Conservation (phyloP, 1,140 invertebrate species). For the Panulirus ornatus region DNA sequence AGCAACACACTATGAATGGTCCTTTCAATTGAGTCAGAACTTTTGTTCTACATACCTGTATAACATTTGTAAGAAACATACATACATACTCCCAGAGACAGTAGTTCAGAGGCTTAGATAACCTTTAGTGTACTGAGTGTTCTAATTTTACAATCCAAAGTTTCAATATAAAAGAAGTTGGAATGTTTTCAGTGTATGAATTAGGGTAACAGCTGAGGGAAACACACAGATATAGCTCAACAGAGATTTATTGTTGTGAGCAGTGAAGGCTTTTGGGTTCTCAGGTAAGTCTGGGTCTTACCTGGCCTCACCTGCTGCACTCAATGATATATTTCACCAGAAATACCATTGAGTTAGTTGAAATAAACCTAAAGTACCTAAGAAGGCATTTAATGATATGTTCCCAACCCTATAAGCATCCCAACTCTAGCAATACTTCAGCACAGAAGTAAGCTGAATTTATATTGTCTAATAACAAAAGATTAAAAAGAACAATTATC, state of each 20-base stretch:
- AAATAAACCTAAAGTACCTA: constrained; percentile 71
- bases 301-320: constrained; percentile 68
- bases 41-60: background rate
- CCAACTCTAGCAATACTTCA: constrained; percentile 73
- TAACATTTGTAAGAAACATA: constrained; percentile 17
- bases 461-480: constrained; percentile 71
- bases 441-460: constrained; percentile 73
- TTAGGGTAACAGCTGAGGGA: constrained; percentile 11
- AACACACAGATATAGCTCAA: constrained; percentile 54
- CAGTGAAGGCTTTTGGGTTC: constrained; percentile 61
- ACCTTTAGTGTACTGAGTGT: background rate
- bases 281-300: constrained; percentile 68
- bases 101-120: constrained; percentile 17
- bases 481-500: constrained; percentile 67
- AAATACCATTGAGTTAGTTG: constrained; percentile 68
- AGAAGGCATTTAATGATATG: constrained; percentile 69
- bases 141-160: background rate
- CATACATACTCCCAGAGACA: constrained; percentile 1
- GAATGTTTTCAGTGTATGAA: background rate
- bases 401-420: constrained; percentile 72
- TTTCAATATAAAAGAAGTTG: constrained; percentile 1
- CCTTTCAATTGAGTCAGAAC: constrained; percentile 20
- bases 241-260: constrained; percentile 63
- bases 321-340: constrained; percentile 70
- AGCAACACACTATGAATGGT: constrained; percentile 25